Conservation (phyloP, 2,888 invertebrate genomes). For the Protophormia terraenovae region DNA sequence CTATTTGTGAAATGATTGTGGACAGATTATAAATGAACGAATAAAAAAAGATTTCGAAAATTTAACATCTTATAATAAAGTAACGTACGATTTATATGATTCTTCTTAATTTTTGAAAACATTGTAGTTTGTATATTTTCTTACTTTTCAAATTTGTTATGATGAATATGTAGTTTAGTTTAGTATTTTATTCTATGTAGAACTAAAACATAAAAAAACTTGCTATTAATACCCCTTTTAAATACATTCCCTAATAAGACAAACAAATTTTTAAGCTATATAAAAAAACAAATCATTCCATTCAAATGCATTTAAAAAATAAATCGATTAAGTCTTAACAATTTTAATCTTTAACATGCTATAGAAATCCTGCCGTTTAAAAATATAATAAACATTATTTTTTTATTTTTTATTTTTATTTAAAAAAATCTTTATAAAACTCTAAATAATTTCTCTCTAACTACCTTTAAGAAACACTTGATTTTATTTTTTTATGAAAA, state of each 20-base stretch:
- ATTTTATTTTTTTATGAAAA: neutral
- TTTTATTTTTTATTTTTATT: neutral
- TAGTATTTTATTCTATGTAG: slow-evolving; percentile 19
- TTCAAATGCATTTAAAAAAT: slow-evolving; percentile 53
- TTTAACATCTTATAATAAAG: no score
- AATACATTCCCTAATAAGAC: neutral
- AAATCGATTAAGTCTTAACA: neutral
- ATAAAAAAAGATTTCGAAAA: no score
- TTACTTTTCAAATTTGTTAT: slow-evolving; percentile 7
- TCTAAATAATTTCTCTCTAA: neutral
- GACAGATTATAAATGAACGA: no score
- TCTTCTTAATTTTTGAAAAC: no score
- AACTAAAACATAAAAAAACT: slow-evolving; percentile 4
- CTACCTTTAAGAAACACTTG: slow-evolving; percentile 33
- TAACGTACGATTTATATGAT: no score
- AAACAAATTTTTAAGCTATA: neutral
- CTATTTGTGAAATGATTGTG: no score
- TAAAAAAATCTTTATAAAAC: neutral
- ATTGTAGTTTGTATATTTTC: neutral
- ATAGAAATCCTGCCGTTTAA: slow-evolving; percentile 30
- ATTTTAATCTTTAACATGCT: slow-evolving; percentile 14
- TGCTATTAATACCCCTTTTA: neutral
- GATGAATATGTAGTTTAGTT: slow-evolving; percentile 32
- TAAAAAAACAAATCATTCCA: slow-evolving; percentile 25
- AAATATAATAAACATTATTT: neutral